A percentile compares a stretch with the other conserved stretches of the same genome.
Evolutionary conservation across 2,797 vertebrate species (phyloP).

Genomic region (Scolopax bukidnonensis): DNA sequence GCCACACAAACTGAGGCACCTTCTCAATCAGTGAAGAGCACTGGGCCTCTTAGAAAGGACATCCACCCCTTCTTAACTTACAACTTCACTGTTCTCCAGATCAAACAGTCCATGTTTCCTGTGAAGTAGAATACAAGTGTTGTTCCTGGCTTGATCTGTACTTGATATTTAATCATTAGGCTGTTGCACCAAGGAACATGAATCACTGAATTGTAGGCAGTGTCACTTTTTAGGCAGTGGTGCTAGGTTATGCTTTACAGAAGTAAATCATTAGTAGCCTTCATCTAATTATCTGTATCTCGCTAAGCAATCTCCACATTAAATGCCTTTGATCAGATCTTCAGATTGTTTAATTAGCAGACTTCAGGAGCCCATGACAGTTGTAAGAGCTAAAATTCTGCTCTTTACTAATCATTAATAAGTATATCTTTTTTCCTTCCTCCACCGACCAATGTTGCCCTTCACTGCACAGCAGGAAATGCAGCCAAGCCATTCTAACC

Average conservation of each 20-base stretch:
- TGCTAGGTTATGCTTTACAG: conserved; percentile 5
- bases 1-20: neutral
- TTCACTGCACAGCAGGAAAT: neutral
- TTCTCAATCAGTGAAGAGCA: neutral
- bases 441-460: neutral
- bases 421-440: neutral
- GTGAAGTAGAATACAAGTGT: neutral
- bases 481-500: neutral
- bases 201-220: neutral
- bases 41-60: neutral
- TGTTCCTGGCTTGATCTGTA: neutral
- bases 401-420: neutral
- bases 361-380: conserved; percentile 10
- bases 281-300: conserved; percentile 51
- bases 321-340: conserved; percentile 43
- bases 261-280: conserved; percentile 30
- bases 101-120: neutral
- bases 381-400: conserved; percentile 16
- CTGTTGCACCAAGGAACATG: neutral
- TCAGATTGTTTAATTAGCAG: conserved; percentile 34
- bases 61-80: neutral
- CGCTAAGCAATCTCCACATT: conserved; percentile 22
- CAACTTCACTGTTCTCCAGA: neutral
- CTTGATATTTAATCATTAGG: neutral
- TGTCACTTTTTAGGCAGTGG: neutral